Evolutionary conservation across 1,140 invertebrate genomes (phyloP).

Genomic region (Asbolus verrucosus): DNA sequence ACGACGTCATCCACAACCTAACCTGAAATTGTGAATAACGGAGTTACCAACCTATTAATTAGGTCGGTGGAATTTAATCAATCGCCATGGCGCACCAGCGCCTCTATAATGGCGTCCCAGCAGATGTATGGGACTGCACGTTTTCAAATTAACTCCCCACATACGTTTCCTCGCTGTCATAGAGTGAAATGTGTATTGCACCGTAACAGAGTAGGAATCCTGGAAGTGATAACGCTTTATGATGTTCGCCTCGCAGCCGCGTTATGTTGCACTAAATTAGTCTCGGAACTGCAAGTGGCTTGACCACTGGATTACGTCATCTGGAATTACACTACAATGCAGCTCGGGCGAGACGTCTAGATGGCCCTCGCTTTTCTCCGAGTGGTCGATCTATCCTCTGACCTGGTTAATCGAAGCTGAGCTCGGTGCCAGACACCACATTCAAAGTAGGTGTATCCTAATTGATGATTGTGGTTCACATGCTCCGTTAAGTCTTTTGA

Average conservation of each 20-base stretch:
- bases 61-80: constrained; percentile 38
- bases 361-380: not conserved
- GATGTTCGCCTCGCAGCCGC: constrained; percentile 28
- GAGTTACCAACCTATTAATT: constrained; percentile 40
- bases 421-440: no score
- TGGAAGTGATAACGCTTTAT: constrained; percentile 42
- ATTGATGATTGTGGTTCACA: no score
- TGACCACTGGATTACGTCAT: constrained; percentile 30
- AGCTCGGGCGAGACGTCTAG: constrained; percentile 6
- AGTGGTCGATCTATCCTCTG: no score
- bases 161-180: constrained; percentile 36
- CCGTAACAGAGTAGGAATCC: not conserved
- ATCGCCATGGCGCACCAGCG: no score
- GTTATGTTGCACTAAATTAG: constrained; percentile 34
- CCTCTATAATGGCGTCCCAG: no score
- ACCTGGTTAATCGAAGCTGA: no score
- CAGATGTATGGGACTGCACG: no score
- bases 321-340: constrained; percentile 27
- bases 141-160: constrained; percentile 47
- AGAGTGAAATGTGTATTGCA: constrained; percentile 40
- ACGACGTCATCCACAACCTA: not conserved
- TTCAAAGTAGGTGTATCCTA: no score
- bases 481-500: no score
- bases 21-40: constrained; percentile 41
- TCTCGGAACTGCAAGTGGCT: constrained; percentile 29